Evolutionary conservation across 2,888 invertebrate species (phyloP), one percentile per base, ranked within the genome.

Genomic region (Catocala fraxini): DNA sequence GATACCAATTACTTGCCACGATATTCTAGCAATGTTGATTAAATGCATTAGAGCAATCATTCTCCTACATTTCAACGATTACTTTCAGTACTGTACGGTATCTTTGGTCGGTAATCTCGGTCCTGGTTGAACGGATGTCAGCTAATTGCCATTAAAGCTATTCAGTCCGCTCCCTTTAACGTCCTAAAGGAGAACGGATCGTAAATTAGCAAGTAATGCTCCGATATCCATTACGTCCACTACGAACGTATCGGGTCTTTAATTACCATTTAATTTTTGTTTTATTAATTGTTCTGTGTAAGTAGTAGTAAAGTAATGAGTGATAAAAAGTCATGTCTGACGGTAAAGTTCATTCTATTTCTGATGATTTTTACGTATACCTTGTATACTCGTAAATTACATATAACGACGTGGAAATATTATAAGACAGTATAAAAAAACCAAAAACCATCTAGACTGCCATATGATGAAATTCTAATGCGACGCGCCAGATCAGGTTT

Each of bases 91-190:
- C 49, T 51, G 25, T 67, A 57, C 63, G 64, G 56, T 59, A 62
- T 73, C 73, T 67, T 62, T 78, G 74, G 77, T 65, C 73, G 73
- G 79, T 79, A 76, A 75, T 80, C 81, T 81, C 72, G 72, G 70
- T 80, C 63, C 74, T 77, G 77, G 83, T 83, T 81, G 74, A 75
- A 78, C 85, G 86, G 86, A 88, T 85, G 82, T 77, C 72, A 77
- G 79, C 84, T 86, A 87, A 86, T 88, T 85, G 76, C 45, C 33
- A 55, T 60, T 34, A 57, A 81, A 81, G 73, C 75, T 73, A 75
- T 78, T 73, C 48, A 63, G 70, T 81, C 80, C 77, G 72, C 80
- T 81, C 70, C 65, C 63, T 59, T 71, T 67, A 59, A 66, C 47
- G 55, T 53, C 34, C 48, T 47, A 55, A 46, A 65, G 68, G 56